Percentiles rank a stretch among this genome's conserved stretches.
Conservation (phyloP, 2,797 vertebrate species). For the Enteromius anoplus region DNA sequence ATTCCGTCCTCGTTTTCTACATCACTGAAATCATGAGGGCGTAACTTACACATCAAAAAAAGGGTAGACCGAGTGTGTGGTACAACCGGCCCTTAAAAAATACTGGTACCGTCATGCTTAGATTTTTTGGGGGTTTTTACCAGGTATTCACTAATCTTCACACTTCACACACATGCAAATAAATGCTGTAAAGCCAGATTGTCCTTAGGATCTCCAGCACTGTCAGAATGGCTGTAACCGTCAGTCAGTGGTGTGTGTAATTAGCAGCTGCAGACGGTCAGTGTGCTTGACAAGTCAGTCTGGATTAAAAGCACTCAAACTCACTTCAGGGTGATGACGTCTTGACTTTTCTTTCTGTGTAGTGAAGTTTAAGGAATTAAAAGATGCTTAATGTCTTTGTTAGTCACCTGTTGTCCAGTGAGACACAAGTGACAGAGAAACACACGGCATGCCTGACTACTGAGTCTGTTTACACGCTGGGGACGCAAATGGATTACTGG, state of each 20-base stretch:
- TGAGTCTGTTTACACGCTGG: neutral
- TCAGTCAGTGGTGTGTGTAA: neutral
- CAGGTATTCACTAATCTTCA: too few relatives aligned
- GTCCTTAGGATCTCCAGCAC: neutral
- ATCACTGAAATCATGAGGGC: too few relatives aligned
- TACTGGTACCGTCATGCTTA: too few relatives aligned
- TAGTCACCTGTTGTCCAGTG: conserved; percentile 7
- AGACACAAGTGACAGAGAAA: neutral
- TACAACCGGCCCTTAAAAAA: too few relatives aligned
- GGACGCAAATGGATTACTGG: neutral
- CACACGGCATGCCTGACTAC: neutral
- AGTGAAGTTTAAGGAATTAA: neutral
- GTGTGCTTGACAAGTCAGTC: too few relatives aligned
- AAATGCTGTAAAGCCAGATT: conserved; percentile 4
- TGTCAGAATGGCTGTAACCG: neutral
- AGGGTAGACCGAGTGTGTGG: too few relatives aligned
- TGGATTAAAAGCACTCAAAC: neutral
- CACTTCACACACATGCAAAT: conserved; percentile 4
- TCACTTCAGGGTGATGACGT: neutral
- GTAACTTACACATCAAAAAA: too few relatives aligned
- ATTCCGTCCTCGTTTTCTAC: too few relatives aligned
- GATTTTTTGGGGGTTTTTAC: too few relatives aligned
- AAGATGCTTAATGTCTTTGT: neutral
- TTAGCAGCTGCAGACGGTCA: neutral
- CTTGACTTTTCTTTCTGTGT: neutral